Evolutionary conservation across 2,113 vertebrate genomes (phyloP).

Genomic region (Rattus rattus): DNA sequence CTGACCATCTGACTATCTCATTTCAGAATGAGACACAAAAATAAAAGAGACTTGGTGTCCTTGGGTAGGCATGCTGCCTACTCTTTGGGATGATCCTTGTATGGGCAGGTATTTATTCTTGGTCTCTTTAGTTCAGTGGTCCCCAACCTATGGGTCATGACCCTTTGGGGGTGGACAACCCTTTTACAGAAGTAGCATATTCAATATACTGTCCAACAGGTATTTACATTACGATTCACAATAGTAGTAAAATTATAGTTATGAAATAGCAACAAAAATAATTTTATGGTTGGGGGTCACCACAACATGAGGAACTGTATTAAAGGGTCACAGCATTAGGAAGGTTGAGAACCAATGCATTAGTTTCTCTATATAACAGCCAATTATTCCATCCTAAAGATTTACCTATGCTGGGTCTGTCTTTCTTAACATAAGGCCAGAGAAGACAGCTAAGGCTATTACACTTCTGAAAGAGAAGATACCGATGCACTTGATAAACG

Average conservation of each 20-base stretch:
- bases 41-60: neutral
- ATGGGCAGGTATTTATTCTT: neutral
- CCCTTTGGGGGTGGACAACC: neutral
- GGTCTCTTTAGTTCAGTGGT: neutral
- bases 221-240: neutral
- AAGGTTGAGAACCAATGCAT: neutral
- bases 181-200: neutral
- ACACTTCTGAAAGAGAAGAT: constrained; percentile 13
- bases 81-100: neutral
- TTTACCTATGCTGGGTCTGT: neutral
- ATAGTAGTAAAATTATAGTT: neutral
- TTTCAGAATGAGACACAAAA: neutral
- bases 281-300: neutral
- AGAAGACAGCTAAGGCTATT: neutral
- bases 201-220: neutral
- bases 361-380: neutral
- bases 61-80: neutral
- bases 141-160: neutral
- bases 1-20: neutral
- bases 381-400: neutral
- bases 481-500: neutral
- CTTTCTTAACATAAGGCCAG: neutral
- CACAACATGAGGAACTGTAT: neutral
- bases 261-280: neutral
- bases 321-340: neutral